A percentile compares a stretch with the other conserved stretches of the same genome.
Conservation (phyloP, 2,113 vertebrate species). For the Cavia aperea region DNA sequence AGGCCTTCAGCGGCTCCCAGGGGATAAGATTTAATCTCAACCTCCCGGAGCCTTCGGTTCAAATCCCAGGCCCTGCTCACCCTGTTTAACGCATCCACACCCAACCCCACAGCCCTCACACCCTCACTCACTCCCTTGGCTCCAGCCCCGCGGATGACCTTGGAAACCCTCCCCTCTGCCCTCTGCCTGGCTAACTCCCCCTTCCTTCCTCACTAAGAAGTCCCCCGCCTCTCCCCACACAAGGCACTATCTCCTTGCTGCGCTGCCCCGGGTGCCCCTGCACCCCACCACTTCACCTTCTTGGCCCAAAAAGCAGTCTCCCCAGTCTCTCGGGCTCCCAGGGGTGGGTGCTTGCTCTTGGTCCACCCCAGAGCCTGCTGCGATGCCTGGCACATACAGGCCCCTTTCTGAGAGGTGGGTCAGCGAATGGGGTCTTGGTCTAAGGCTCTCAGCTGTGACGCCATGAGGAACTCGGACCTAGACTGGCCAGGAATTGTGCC, state of each 20-base stretch:
- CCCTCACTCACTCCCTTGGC: background rate
- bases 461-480: background rate
- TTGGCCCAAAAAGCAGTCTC: background rate
- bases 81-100: background rate
- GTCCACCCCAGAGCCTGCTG: background rate
- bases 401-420: background rate
- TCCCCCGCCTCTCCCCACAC: background rate
- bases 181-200: background rate
- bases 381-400: background rate
- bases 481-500: fast-evolving
- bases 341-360: background rate
- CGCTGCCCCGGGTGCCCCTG: background rate
- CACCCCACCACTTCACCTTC: background rate
- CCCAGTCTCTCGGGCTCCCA: no score
- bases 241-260: background rate
- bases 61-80: fast-evolving
- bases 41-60: background rate
- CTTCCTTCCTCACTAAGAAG: background rate
- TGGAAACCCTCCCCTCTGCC: background rate
- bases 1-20: background rate
- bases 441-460: background rate
- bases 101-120: background rate
- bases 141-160: background rate
- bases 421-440: background rate
- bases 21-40: background rate